Evolutionary conservation across 2,888 invertebrate species (phyloP), one percentile per base, ranked within the genome.

Genomic region (Sinodicranocentrus sp.): DNA sequence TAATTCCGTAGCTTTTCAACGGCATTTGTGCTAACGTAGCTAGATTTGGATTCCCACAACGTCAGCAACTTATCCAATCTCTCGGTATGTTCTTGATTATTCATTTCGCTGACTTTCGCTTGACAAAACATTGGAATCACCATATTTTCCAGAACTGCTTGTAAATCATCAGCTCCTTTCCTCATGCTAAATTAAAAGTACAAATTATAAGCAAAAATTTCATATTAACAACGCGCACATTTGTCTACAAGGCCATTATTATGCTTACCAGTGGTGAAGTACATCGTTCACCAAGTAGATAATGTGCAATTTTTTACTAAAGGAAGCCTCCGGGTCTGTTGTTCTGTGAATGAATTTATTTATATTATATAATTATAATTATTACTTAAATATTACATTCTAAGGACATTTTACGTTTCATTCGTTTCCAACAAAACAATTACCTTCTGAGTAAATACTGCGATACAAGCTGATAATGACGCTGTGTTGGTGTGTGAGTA

Each of bases 251-350:
- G 10, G 43, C 43, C 15, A 59, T 59, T 73, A 39, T 3, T 15
- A 80, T 78, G 94, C 94, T 94, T 94, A 97, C 96, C 97, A 97
- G 92, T 99, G 98, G 92, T 99, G 98, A 73, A 99, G 93, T 86
- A 99, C 96, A 93, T 99, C 99, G 92, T 99, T 99, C 89, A 99
- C 96, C 90, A 99, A 93, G 92, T 99, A 99, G 91, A 99, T 97
- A 91, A 99, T 94, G 92, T 99, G 99, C 82, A 99, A 94, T 91
- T 98, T 96, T 92, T 97, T 95, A 88, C 95, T 94, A 92, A 99
- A 99, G 65, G 94, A 93, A 72, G 95, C 94, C 65, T 91, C 92
- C 78, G 93, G 92, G 88, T 93, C 92, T 86, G 93, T 93, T 33
- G 94, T 93, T 90, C 94, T 94, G 75, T 48, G 85, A 71, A 87